Evolutionary conservation across 2,113 vertebrate species (phyloP).

Genomic region (Amphilophus citrinellus): DNA sequence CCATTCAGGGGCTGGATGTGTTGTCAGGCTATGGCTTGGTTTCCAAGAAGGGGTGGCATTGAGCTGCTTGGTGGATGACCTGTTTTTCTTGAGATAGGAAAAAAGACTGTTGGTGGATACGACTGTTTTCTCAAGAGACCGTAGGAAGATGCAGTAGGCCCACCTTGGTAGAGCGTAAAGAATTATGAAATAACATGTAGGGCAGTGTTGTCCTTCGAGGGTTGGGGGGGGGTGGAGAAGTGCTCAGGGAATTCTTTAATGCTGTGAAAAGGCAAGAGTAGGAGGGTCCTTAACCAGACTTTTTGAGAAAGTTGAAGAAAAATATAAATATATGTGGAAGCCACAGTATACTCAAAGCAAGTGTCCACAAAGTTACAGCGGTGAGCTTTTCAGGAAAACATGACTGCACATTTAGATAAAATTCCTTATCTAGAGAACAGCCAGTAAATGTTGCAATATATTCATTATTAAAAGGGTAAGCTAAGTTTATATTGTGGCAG

Average conservation of each 20-base stretch:
- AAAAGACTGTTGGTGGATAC: not conserved
- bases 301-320: not conserved
- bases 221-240: conserved; percentile 30
- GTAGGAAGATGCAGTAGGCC: not conserved
- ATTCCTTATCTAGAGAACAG: not conserved
- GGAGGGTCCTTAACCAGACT: not conserved
- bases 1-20: conserved; percentile 62
- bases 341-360: conserved; percentile 8
- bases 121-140: conserved; percentile 18
- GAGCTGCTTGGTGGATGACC: conserved; percentile 32
- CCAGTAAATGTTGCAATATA: not conserved
- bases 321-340: not conserved
- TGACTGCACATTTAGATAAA: not conserved
- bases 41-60: conserved; percentile 41
- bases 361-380: too few relatives aligned
- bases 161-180: not conserved
- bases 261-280: not conserved
- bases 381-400: not conserved
- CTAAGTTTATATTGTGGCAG: not conserved
- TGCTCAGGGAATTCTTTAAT: conserved; percentile 41
- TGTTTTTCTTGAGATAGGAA: conserved; percentile 16
- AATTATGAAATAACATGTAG: conserved; percentile 6
- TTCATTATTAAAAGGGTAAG: not conserved
- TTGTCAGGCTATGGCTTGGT: conserved; percentile 56
- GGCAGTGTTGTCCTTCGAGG: conserved; percentile 7